These are phyloP conservation scores for Oxystoma pomonae DNA, from an alignment of 2,888 invertebrate species.

Conservation along the genomic window DNA sequence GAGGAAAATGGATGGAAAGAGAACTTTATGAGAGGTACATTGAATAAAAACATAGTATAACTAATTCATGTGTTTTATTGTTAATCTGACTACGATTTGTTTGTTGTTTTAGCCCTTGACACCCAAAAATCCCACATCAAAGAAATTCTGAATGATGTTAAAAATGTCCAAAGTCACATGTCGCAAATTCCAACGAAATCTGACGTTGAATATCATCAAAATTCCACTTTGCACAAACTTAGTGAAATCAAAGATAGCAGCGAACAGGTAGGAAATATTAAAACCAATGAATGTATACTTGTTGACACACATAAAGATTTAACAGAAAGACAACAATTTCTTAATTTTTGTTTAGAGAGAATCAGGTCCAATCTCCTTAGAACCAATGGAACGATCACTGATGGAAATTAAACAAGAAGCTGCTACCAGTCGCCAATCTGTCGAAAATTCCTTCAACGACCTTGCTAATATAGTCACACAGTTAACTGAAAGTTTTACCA, in stretches of 20 bases:
- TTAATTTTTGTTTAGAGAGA: background rate
- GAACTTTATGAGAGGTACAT: conserved; percentile 39
- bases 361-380: conserved; percentile 12
- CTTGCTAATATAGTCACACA: conserved; percentile 54
- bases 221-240: conserved; percentile 51
- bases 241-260: conserved; percentile 23
- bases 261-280: no score
- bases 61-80: no score
- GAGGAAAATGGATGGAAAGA: conserved; percentile 40
- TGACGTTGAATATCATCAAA: conserved; percentile 56
- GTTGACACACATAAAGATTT: no score
- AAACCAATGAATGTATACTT: no score
- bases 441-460: conserved; percentile 35
- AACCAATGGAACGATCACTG: conserved; percentile 23
- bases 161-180: conserved; percentile 35
- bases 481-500: conserved; percentile 54
- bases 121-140: conserved; percentile 39
- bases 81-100: no score
- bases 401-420: conserved; percentile 29
- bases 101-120: conserved; percentile 38
- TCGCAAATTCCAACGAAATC: conserved; percentile 47
- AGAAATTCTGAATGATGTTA: conserved; percentile 38
- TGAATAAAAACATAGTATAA: no score
- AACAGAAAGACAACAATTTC: no score
- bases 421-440: conserved; percentile 33